Evolutionary conservation across 2,888 invertebrate genomes (phyloP).

Genomic region (Andrena praecox): DNA sequence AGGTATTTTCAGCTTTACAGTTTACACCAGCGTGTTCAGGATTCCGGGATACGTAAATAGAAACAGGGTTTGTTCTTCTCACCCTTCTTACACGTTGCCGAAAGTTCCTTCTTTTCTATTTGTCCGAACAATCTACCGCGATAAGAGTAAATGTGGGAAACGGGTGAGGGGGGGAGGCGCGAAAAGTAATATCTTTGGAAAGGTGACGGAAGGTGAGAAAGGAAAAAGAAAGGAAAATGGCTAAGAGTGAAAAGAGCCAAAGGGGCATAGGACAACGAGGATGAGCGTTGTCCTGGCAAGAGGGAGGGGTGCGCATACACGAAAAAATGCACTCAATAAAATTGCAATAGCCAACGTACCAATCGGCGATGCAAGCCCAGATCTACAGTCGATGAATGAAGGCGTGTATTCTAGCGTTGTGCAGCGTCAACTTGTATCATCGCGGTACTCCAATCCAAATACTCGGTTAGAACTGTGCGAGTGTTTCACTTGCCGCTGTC

Average conservation of each 20-base stretch:
- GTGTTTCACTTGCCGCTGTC: not conserved
- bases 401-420: constrained; percentile 15
- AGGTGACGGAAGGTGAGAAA: not conserved
- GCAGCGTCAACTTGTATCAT: not conserved
- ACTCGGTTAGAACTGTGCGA: constrained; percentile 5
- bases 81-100: no score
- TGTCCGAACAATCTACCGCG: not conserved
- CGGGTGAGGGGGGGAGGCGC: not conserved
- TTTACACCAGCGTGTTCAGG: no score
- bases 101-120: constrained; percentile 4
- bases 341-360: constrained; percentile 14
- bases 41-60: no score
- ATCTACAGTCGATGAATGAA: constrained; percentile 23
- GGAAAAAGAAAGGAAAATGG: not conserved
- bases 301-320: not conserved
- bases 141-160: not conserved
- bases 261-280: not conserved
- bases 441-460: constrained; percentile 14
- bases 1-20: no score
- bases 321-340: constrained; percentile 18
- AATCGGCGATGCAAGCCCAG: constrained; percentile 9
- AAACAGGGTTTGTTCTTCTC: no score
- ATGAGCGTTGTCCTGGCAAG: constrained; percentile 2
- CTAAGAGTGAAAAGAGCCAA: not conserved
- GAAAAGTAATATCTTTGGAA: not conserved